Conservation (phyloP, 2,888 invertebrate genomes). For the Rhamphomyia laevipes region DNA sequence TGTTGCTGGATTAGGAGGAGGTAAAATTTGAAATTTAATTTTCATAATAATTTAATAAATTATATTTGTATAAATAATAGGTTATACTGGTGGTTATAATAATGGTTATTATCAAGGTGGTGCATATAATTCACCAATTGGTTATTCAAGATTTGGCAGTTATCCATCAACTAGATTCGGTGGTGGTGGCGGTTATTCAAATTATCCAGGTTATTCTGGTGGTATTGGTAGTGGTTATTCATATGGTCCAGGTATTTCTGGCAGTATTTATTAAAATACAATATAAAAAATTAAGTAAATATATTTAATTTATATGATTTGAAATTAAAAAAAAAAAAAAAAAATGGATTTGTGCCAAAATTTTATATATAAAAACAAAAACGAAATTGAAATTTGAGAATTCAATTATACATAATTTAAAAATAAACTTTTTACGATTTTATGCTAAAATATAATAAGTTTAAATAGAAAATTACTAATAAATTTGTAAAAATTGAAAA, state of each 20-base stretch:
- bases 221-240: constrained; percentile 5
- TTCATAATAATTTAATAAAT: background rate
- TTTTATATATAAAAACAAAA: no score
- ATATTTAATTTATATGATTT: no score
- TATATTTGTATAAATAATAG: background rate
- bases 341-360: no score
- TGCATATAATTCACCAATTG: background rate
- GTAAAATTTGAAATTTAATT: background rate
- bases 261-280: constrained; percentile 2
- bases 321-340: no score
- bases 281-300: background rate
- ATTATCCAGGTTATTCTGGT: background rate
- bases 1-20: constrained; percentile 7
- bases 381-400: no score
- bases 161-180: background rate
- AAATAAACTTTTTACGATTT: no score
- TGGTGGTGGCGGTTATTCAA: background rate
- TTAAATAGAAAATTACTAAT: no score
- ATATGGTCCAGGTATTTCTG: constrained; percentile 10
- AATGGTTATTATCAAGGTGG: background rate
- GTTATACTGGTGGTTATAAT: background rate
- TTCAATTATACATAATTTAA: no score
- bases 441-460: no score
- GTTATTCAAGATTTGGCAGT: background rate
- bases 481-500: no score